Evolutionary conservation across 30 jellyfish, hydroid and myxozoan genomes (phyloP).

Genomic region (Morbakka virulenta): DNA sequence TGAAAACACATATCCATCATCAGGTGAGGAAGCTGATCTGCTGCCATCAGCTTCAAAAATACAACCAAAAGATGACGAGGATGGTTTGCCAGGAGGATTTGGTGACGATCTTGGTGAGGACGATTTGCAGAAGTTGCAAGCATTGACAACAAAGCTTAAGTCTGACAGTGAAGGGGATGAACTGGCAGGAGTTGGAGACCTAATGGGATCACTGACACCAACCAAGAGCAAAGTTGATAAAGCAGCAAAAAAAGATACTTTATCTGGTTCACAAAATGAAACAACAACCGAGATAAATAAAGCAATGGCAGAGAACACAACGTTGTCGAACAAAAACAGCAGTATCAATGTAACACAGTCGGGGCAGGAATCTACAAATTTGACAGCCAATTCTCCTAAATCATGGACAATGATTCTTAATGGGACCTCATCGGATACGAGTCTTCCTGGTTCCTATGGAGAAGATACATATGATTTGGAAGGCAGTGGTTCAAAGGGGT

Average conservation of each 20-base stretch:
- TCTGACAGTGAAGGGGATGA: conserved; percentile 48
- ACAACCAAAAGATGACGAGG: conserved; percentile 56
- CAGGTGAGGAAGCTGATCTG: conserved; percentile 86
- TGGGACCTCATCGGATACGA: conserved; percentile 68
- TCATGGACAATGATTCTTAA: conserved; percentile 81
- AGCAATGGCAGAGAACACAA: conserved; percentile 3
- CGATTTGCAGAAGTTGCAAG: conserved; percentile 65
- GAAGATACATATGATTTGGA: conserved; percentile 59
- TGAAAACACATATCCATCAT: neutral
- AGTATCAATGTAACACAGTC: neutral
- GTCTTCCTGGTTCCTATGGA: conserved; percentile 93
- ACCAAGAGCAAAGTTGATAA: neutral
- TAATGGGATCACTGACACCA: conserved; percentile 57
- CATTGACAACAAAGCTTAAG: conserved; percentile 56
- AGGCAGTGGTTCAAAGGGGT: conserved; percentile 44
- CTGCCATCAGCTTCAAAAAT: conserved; percentile 60
- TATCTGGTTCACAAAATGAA: neutral
- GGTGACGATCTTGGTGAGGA: conserved; percentile 78
- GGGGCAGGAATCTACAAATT: conserved; percentile 11
- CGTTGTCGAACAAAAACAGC: conserved; percentile 4
- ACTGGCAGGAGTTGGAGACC: conserved; percentile 30
- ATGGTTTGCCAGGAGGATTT: conserved; percentile 65
- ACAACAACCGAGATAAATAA: conserved; percentile 14
- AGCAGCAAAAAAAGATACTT: conserved; percentile 28
- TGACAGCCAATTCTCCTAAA: conserved; percentile 20